Conservation (phyloP, 30 jellyfish, hydroid and myxozoan species). For the Cassiopea andromeda region DNA sequence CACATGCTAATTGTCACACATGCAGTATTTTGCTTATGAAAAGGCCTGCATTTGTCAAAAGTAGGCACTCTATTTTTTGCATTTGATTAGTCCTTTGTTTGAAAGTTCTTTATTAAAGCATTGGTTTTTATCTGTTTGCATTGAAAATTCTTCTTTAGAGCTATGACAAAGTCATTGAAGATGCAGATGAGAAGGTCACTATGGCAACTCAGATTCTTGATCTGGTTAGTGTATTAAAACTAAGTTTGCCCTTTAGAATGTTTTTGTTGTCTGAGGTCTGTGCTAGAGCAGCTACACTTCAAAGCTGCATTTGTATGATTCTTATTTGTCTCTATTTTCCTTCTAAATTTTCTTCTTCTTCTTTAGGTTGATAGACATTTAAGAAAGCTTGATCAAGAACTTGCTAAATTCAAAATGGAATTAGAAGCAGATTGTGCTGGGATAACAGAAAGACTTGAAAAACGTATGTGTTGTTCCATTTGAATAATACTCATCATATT, state of each 20-base stretch:
- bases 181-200: constrained; percentile 98
- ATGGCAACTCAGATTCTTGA: constrained; percentile 97
- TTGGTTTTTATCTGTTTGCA: too few relatives aligned
- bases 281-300: too few relatives aligned
- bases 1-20: too few relatives aligned
- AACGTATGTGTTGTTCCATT: constrained; percentile 58
- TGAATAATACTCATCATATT: too few relatives aligned
- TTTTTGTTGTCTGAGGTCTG: too few relatives aligned
- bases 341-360: not conserved
- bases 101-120: too few relatives aligned
- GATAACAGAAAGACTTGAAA: constrained; percentile 89
- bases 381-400: constrained; percentile 94
- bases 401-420: constrained; percentile 95
- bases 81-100: too few relatives aligned
- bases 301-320: too few relatives aligned
- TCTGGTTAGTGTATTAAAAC: constrained; percentile 49
- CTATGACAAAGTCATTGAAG: constrained; percentile 91
- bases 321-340: not conserved
- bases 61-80: too few relatives aligned
- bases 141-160: constrained; percentile 17
- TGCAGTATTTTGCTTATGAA: too few relatives aligned
- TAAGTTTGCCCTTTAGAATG: too few relatives aligned
- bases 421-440: constrained; percentile 99
- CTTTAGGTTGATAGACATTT: constrained; percentile 95
- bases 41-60: too few relatives aligned